Evolutionary conservation across 1,140 invertebrate genomes (phyloP).

Genomic region (Glomeris maerens): DNA sequence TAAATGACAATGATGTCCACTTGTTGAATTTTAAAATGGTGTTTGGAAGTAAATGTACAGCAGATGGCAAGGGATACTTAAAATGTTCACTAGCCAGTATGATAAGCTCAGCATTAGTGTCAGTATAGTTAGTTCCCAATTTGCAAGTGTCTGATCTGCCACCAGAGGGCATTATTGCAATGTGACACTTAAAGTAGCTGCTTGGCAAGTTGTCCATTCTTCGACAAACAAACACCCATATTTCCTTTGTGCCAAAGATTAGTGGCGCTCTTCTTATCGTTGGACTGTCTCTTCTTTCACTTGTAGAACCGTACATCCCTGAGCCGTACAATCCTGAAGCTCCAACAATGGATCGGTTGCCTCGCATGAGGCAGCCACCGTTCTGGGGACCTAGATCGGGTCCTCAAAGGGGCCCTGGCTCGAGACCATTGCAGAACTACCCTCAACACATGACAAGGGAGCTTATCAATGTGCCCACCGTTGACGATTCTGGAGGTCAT

Average conservation of each 20-base stretch:
- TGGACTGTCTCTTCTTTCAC: no score
- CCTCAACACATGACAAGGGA: slow-evolving; percentile 25
- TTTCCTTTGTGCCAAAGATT: not conserved
- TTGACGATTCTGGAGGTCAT: slow-evolving; percentile 22
- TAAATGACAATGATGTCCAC: no score
- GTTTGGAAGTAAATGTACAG: no score
- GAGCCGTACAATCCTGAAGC: slow-evolving; percentile 66
- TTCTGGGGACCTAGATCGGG: slow-evolving; percentile 33
- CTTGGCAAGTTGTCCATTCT: not conserved
- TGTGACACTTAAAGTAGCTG: no score
- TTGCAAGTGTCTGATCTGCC: no score
- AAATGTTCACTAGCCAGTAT: no score
- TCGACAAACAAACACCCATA: not conserved
- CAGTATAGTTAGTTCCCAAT: no score
- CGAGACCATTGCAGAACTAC: slow-evolving; percentile 12
- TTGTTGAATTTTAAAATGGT: no score
- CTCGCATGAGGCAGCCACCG: slow-evolving; percentile 31
- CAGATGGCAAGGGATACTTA: no score
- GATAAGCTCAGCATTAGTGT: no score
- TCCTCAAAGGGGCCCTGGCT: slow-evolving; percentile 24
- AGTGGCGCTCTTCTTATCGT: no score
- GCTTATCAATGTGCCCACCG: slow-evolving; percentile 31
- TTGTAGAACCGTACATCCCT: slow-evolving; percentile 25
- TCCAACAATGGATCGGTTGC: slow-evolving; percentile 45
- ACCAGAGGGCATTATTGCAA: no score